A percentile compares a stretch with the other conserved stretches of the same genome.
Evolutionary conservation across 2,113 vertebrate species (phyloP).

Genomic region (Tachysurus fulvidraco): DNA sequence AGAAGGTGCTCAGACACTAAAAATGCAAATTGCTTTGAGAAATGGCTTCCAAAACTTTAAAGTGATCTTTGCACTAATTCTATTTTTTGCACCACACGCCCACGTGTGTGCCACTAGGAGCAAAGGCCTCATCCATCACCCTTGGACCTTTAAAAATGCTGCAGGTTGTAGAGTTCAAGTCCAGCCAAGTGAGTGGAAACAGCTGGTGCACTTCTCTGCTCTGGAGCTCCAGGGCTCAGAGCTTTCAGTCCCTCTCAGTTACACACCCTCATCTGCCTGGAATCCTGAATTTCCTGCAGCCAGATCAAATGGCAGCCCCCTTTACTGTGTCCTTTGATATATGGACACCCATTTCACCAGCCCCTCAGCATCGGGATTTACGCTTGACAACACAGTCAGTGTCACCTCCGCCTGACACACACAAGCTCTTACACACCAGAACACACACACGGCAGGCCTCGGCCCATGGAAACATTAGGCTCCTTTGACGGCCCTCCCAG

Average conservation of each 20-base stretch:
- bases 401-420: conserved; percentile 74
- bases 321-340: conserved; percentile 81
- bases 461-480: conserved; percentile 72
- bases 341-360: conserved; percentile 78
- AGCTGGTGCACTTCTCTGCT: conserved; percentile 66
- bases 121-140: conserved; percentile 59
- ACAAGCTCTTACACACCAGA: conserved; percentile 46
- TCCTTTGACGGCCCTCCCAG: conserved; percentile 73
- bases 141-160: conserved; percentile 67
- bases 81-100: background rate
- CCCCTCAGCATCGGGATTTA: conserved; percentile 71
- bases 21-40: background rate
- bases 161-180: conserved; percentile 82
- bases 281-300: conserved; percentile 82
- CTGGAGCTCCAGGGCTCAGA: conserved; percentile 39
- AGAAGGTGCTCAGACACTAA: background rate
- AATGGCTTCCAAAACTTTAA: background rate
- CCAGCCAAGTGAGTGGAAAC: conserved; percentile 83
- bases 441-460: conserved; percentile 61
- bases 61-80: conserved; percentile 31
- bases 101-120: conserved; percentile 36
- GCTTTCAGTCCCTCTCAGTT: conserved; percentile 76
- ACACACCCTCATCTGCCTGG: conserved; percentile 82
- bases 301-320: conserved; percentile 79
- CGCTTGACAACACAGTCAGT: conserved; percentile 81